These are phyloP conservation scores for Calypte anna DNA, from an alignment of 2,113 vertebrate genomes.

Conservation along the genomic window DNA sequence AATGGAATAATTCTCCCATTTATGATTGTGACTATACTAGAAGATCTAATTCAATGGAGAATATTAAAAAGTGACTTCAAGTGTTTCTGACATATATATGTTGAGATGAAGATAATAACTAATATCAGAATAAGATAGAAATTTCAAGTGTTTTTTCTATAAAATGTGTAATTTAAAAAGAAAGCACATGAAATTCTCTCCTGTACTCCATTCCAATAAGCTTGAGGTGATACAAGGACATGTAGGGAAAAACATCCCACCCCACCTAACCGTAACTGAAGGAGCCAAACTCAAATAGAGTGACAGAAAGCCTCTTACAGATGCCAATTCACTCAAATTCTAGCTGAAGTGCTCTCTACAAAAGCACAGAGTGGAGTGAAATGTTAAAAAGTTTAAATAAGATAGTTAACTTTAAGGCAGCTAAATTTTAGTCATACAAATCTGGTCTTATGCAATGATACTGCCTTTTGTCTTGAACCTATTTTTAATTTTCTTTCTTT, in stretches of 20 bases:
- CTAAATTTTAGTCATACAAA: background rate
- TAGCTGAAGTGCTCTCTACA: background rate
- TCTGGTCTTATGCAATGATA: background rate
- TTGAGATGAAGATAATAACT: background rate
- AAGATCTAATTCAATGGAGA: background rate
- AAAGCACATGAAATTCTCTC: background rate
- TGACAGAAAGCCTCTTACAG: background rate
- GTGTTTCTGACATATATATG: background rate
- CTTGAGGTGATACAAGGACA: background rate
- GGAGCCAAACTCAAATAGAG: background rate
- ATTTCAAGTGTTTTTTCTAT: background rate
- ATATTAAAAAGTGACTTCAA: background rate
- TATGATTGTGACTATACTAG: background rate
- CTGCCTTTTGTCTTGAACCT: background rate
- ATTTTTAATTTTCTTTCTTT: background rate
- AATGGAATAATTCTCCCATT: background rate
- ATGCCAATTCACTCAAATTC: background rate
- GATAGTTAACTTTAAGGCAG: background rate
- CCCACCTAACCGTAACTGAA: background rate
- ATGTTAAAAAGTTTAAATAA: background rate
- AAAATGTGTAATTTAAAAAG: background rate
- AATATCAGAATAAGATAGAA: background rate
- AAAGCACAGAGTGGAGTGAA: background rate
- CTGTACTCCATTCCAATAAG: background rate
- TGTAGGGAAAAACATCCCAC: background rate